Evolutionary conservation across 2,888 invertebrate species (phyloP).

Genomic region (Asteroscopus sphinx): DNA sequence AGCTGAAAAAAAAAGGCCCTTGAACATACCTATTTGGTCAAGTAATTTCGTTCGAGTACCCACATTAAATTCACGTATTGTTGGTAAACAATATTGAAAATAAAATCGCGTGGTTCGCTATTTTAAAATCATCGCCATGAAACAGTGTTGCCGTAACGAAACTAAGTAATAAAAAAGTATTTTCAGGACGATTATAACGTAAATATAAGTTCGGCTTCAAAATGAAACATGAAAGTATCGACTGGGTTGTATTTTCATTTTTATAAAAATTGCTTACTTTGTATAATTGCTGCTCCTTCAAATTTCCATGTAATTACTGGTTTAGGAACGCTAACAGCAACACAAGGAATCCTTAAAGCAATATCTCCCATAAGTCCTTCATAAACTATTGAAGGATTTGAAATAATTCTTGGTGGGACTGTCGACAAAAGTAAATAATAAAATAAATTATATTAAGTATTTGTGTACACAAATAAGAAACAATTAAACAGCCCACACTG

Average conservation of each 20-base stretch:
- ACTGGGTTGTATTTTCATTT: neutral
- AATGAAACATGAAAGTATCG: no score
- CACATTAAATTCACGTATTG: no score
- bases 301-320: slow-evolving; percentile 46
- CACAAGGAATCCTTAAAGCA: slow-evolving; percentile 46
- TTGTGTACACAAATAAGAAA: neutral
- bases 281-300: slow-evolving; percentile 16
- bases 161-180: no score
- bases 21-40: no score
- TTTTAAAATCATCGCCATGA: no score
- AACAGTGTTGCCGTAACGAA: no score
- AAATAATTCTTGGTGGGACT: slow-evolving; percentile 33
- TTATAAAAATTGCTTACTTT: slow-evolving; percentile 27
- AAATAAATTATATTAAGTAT: neutral
- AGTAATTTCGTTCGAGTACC: no score
- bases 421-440: neutral
- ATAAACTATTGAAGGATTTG: slow-evolving; percentile 6
- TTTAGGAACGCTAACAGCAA: slow-evolving; percentile 29
- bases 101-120: no score
- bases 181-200: no score
- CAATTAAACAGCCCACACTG: neutral
- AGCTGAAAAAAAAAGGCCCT: no score
- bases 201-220: no score
- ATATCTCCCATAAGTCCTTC: slow-evolving; percentile 42
- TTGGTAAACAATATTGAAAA: no score